Conservation (phyloP, 2,797 vertebrate species). For the Carduelis carduelis region DNA sequence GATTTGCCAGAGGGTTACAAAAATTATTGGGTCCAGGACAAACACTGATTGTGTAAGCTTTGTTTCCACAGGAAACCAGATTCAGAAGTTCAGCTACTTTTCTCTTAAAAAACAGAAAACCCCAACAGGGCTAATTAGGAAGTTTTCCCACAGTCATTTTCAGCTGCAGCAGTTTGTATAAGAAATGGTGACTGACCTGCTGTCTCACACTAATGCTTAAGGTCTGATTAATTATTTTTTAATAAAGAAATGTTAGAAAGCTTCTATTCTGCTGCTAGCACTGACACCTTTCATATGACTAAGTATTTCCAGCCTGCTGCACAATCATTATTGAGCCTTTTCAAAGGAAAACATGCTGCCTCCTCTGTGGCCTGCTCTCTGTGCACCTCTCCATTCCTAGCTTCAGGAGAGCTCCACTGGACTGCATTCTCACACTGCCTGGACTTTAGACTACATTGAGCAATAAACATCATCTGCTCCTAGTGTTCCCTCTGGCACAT, state of each 20-base stretch:
- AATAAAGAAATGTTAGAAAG: not conserved
- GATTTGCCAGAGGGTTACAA: not conserved
- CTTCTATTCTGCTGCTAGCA: not conserved
- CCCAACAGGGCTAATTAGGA: not conserved
- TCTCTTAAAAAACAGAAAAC: not conserved
- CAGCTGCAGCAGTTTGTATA: not conserved
- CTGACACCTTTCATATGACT: not conserved
- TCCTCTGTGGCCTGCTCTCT: not conserved
- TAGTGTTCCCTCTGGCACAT: not conserved
- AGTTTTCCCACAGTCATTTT: slow-evolving; percentile 3
- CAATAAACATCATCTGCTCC: not conserved
- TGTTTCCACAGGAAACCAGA: slow-evolving; percentile 50
- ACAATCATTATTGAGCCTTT: not conserved
- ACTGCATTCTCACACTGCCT: not conserved
- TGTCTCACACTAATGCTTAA: not conserved
- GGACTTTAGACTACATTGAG: not conserved
- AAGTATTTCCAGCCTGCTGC: not conserved
- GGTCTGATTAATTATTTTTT: not conserved
- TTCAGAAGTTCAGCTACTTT: slow-evolving; percentile 26
- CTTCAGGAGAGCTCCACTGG: not conserved
- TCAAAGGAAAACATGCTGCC: not conserved
- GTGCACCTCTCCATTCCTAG: not conserved
- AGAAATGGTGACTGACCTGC: not conserved
- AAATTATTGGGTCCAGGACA: slow-evolving; percentile 1
- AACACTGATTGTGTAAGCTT: slow-evolving; percentile 27